Evolutionary conservation across 2,888 invertebrate species (phyloP).

Genomic region (Thecocarcelia acutangulata): DNA sequence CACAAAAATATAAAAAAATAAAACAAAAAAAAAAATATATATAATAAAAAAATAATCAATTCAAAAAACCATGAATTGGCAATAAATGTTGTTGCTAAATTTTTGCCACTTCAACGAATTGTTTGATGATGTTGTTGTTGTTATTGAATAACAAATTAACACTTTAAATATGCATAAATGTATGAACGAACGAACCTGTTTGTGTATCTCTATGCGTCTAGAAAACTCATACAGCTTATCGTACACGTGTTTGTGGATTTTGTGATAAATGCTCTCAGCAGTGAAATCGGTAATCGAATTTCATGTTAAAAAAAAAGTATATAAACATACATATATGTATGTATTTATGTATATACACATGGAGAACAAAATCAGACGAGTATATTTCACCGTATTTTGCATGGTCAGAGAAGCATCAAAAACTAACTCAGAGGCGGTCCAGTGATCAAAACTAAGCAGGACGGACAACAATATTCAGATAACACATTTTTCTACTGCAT

Average conservation of each 20-base stretch:
- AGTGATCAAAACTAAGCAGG: no score
- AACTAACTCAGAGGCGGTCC: no score
- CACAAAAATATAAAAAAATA: constrained; percentile 22
- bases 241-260: not conserved
- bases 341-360: no score
- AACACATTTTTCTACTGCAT: no score
- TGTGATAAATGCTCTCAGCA: constrained; percentile 9
- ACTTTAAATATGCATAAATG: constrained; percentile 52
- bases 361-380: no score
- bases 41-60: constrained; percentile 33
- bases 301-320: not conserved
- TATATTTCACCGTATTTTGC: no score
- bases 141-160: constrained; percentile 64
- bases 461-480: no score
- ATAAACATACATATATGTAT: no score
- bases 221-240: not conserved
- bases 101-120: constrained; percentile 59
- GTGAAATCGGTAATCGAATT: not conserved
- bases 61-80: constrained; percentile 57
- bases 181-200: not conserved
- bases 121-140: constrained; percentile 36
- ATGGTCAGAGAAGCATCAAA: no score
- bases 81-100: constrained; percentile 54
- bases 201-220: not conserved
- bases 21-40: constrained; percentile 40